Evolutionary conservation across 2,888 invertebrate species (phyloP).

Genomic region (Volucella bombylans): DNA sequence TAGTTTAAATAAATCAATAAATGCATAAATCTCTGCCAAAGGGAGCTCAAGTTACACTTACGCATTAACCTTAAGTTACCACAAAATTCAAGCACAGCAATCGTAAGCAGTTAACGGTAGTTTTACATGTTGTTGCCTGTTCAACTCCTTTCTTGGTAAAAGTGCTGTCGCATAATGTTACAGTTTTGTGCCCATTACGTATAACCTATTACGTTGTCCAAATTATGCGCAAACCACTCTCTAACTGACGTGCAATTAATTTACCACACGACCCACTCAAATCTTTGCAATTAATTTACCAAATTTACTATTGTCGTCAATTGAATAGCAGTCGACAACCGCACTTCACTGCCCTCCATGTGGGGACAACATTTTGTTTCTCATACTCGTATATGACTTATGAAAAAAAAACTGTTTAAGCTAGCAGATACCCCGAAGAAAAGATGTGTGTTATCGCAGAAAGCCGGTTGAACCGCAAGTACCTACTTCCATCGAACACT

Average conservation of each 20-base stretch:
- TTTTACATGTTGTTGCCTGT: no score
- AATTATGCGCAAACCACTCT: constrained; percentile 5
- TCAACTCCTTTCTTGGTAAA: no score
- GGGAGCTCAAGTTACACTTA: no score
- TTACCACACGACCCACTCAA: constrained; percentile 2
- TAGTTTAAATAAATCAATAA: no score
- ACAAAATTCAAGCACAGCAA: no score
- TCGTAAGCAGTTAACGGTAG: no score
- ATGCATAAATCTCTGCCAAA: no score
- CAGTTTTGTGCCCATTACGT: neutral
- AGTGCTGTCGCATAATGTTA: no score
- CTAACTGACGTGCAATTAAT: neutral
- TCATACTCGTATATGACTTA: neutral
- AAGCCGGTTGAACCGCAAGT: constrained; percentile 32
- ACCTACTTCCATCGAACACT: constrained; percentile 1
- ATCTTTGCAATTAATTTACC: constrained; percentile 37
- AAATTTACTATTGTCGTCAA: constrained; percentile 28
- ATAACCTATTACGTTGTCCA: constrained; percentile 21
- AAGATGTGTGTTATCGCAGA: constrained; percentile 12
- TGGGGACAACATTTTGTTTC: constrained; percentile 6
- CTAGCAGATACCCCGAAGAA: neutral
- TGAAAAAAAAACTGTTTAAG: neutral
- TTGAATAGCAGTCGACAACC: constrained; percentile 27
- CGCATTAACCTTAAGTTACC: no score
- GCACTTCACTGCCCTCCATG: constrained; percentile 42